Evolutionary conservation across 2,797 vertebrate genomes (phyloP), one percentile per base, ranked within the genome.

Genomic region (Dallia pectoralis): DNA sequence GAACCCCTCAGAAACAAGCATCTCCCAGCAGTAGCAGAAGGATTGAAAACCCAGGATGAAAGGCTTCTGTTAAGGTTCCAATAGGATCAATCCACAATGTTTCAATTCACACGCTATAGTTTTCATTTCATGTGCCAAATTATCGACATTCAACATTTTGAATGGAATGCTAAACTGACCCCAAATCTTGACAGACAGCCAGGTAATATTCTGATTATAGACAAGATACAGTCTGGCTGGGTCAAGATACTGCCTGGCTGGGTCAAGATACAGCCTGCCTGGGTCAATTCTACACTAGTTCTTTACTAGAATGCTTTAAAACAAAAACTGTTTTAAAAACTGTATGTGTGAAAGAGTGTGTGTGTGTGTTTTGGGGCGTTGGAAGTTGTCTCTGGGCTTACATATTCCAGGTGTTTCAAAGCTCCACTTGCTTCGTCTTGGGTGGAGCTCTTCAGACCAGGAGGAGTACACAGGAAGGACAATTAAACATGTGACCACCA

Each of bases 371-470:
- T 11, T 27, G 19, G 27, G 25, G 33, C 3, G 61, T 40, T 27
- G 59, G 19, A 19, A 48, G n/a, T 82, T 72, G 53, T 71, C 70
- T 71, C 53, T 53, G 66, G 51, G 81, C 91, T 92, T 92, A 92
- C 91, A 92, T 83, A 90, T 90, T 92, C 87, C 91, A 92, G 92
- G 72, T 87, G 89, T 87, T 88, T 93, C 90, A 93, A 89, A 92
- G 90, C 86, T 66, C 77, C 84, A 82, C 85, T 87, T 70, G 88
- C 86, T 83, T 84, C 88, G 4, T 87, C 89, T 79, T 81, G 83
- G 82, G 79, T 74, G 75, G 87, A 85, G 67, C 80, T 92, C 91
- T 91, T 56, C 84, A 85, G 79, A 83, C 82, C 77, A 87, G 86
- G 89, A 86, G 90, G 87, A 92, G 51, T 15, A 63, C 87, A 91